These are phyloP conservation scores for Drosophila ercepeae DNA, from an alignment of 1,140 invertebrate genomes.

Conservation along the genomic window DNA sequence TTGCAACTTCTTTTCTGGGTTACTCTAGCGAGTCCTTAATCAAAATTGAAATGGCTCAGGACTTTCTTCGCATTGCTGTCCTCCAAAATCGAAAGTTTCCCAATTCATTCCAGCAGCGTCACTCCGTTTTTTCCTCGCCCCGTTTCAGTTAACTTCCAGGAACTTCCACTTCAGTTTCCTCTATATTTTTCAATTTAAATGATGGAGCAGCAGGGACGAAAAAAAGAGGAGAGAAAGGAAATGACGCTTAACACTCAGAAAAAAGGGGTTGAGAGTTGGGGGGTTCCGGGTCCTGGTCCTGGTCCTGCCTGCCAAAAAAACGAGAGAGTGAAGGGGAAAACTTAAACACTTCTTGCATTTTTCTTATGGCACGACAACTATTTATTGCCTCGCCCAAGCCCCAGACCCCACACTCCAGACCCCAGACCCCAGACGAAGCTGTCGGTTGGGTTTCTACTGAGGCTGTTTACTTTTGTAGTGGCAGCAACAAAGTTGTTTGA, in stretches of 20 bases:
- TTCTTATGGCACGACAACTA: conserved; percentile 79
- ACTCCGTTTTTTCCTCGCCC: neutral
- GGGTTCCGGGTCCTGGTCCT: conserved; percentile 46
- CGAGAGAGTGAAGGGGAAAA: conserved; percentile 28
- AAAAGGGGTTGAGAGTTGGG: conserved; percentile 3
- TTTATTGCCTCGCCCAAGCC: conserved; percentile 59
- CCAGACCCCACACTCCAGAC: conserved; percentile 14
- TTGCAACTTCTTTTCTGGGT: conserved; percentile 15
- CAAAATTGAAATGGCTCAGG: conserved; percentile 38
- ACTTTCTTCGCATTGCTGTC: conserved; percentile 30
- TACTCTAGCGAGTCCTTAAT: conserved; percentile 35
- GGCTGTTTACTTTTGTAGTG: conserved; percentile 49
- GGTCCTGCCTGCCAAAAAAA: conserved; percentile 47
- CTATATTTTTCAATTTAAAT: conserved; percentile 73
- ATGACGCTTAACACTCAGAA: conserved; percentile 48
- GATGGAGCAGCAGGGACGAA: conserved; percentile 64
- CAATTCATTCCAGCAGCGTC: conserved; percentile 33
- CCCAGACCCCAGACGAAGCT: conserved; percentile 42
- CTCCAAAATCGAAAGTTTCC: conserved; percentile 52
- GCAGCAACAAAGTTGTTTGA: conserved; percentile 67
- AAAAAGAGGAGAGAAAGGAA: conserved; percentile 27
- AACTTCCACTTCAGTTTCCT: conserved; percentile 40
- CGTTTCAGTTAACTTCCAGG: conserved; percentile 41
- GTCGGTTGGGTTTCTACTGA: conserved; percentile 16
- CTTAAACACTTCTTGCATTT: conserved; percentile 80